Evolutionary conservation across 1,140 invertebrate species (phyloP).

Genomic region (Aphaenogaster rudis): DNA sequence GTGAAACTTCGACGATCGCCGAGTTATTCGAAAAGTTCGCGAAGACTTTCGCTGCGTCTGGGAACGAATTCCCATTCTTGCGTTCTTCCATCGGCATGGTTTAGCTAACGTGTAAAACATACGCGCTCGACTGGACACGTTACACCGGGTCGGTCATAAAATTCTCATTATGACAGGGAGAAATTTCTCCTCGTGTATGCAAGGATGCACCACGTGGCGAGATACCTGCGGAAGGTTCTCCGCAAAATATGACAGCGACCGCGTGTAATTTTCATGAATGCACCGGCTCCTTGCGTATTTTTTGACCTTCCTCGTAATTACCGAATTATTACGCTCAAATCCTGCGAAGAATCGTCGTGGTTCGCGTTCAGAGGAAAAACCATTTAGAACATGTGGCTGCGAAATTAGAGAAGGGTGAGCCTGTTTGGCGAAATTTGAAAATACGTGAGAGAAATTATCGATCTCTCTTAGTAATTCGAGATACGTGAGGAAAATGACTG

Average conservation of each 20-base stretch:
- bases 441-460: conserved; percentile 55
- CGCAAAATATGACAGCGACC: conserved; percentile 37
- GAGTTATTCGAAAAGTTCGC: conserved; percentile 47
- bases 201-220: not conserved
- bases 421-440: conserved; percentile 42
- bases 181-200: not conserved
- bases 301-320: conserved; percentile 42
- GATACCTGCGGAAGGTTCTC: not conserved
- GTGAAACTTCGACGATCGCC: conserved; percentile 41
- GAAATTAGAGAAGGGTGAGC: not conserved
- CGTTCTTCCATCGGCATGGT: conserved; percentile 4
- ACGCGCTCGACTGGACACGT: conserved; percentile 46
- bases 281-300: not conserved
- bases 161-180: conserved; percentile 43
- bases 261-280: conserved; percentile 14
- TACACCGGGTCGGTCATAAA: conserved; percentile 24
- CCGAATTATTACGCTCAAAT: conserved; percentile 41
- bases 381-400: conserved; percentile 20
- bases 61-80: not conserved
- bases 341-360: not conserved
- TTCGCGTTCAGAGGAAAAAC: not conserved
- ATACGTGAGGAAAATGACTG: conserved; percentile 47
- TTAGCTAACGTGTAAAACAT: conserved; percentile 44
- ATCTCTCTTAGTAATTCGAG: conserved; percentile 26
- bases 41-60: conserved; percentile 39